Conservation (phyloP, 1,140 invertebrate species). For the Oncopodura yosiiana region DNA sequence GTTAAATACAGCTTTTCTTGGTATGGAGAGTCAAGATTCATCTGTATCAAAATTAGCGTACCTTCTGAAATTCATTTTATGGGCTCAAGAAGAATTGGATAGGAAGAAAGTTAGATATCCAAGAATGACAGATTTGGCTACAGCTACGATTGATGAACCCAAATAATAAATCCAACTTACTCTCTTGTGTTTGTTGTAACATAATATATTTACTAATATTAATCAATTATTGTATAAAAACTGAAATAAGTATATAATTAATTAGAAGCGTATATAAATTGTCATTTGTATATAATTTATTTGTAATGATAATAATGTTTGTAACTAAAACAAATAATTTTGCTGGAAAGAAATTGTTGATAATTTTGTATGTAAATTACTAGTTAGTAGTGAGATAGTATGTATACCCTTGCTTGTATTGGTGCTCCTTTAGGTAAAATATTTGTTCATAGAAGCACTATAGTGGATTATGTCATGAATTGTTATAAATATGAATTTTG, state of each 20-base stretch:
- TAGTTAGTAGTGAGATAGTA: too few species aligned
- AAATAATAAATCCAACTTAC: constrained; percentile 47
- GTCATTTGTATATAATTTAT: background rate
- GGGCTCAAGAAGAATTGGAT: constrained; percentile 90
- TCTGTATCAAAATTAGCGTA: constrained; percentile 72
- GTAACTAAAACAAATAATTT: too few species aligned
- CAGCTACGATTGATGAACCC: constrained; percentile 64
- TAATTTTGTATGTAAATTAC: too few species aligned
- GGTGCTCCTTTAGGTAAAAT: too few species aligned
- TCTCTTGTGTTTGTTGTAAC: background rate
- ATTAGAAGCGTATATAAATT: background rate
- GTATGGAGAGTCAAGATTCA: constrained; percentile 77
- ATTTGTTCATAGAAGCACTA: too few species aligned
- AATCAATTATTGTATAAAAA: background rate
- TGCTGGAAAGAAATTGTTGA: too few species aligned
- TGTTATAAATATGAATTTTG: too few species aligned
- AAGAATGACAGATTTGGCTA: constrained; percentile 79
- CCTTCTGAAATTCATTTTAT: constrained; percentile 81
- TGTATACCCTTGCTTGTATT: too few species aligned
- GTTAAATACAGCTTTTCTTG: constrained; percentile 89
- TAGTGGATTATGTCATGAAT: too few species aligned
- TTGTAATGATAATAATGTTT: too few species aligned
- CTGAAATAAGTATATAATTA: background rate
- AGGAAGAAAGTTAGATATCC: constrained; percentile 88
- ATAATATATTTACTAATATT: background rate